Conservation (phyloP, 2,888 invertebrate genomes). For the Elmis aenea region DNA sequence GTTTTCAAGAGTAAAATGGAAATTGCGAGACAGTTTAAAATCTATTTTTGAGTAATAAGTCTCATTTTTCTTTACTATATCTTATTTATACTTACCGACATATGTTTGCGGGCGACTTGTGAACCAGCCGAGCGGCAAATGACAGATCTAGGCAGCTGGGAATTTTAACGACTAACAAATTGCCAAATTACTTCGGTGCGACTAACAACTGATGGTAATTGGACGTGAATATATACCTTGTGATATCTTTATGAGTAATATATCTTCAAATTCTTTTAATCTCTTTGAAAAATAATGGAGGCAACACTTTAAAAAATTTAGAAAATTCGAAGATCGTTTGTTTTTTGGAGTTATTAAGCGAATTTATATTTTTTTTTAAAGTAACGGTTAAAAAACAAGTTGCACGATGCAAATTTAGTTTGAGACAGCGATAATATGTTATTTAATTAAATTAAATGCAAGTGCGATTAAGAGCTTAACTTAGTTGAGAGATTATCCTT, state of each 20-base stretch:
- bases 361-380: no score
- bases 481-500: no score
- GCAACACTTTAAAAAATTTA: no score
- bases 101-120: constrained; percentile 47
- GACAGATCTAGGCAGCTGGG: constrained; percentile 49
- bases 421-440: no score
- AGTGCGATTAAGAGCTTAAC: no score
- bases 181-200: constrained; percentile 48
- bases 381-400: no score
- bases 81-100: constrained; percentile 37
- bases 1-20: no score
- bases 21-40: no score
- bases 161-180: constrained; percentile 52
- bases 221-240: constrained; percentile 46
- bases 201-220: constrained; percentile 46
- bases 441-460: no score
- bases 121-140: constrained; percentile 48
- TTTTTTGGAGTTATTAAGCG: no score
- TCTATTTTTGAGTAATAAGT: constrained; percentile 19
- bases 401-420: no score
- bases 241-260: constrained; percentile 20
- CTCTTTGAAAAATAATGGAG: constrained; percentile 5
- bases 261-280: constrained; percentile 17
- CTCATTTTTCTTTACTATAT: constrained; percentile 23
- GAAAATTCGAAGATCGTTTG: no score